Evolutionary conservation across 1,140 invertebrate genomes (phyloP), one percentile per base, ranked within the genome.

Genomic region (Chrysomallon squamiferum): DNA sequence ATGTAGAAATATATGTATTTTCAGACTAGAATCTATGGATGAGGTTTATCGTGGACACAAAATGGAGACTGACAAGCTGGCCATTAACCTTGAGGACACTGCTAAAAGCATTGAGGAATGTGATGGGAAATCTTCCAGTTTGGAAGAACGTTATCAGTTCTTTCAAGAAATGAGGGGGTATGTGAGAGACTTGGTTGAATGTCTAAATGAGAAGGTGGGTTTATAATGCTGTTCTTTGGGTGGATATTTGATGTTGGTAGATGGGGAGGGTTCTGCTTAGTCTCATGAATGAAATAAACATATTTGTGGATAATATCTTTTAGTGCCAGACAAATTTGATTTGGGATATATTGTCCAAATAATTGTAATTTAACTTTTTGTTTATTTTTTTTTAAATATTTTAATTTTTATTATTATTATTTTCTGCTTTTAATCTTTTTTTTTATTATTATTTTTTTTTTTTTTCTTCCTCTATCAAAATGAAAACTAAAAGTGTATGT

Each of bases 101-200:
- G 80, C 88, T 59, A 83, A 88, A 50, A 90, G 91, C 75, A 85
- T 91, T 68, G 84, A 89, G 73, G 91, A 93, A 61, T 83, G 91
- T 62, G 85, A 87, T 59, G 84, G 89, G 66, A 86, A 90, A 20
- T 79, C 91, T 87, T 64, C 92, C 50, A 87, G 87, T 71, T 89
- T 92, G 74, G 92, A 90, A 71, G 88, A 89, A 71, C 90, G 90
- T 80, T 97, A 95, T 89, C 89, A 90, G 83, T 95, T 96, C 87
- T 97, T 96, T 89, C 95, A 97, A 90, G 93, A 96, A 88, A 91
- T 95, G 80, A 91, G 94, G 86, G 93, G 94, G 83, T 98, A 96
- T 91, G 91, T 97, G 83, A 93, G 92, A 80, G 95, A 97, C 90
- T 92, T 97, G 86, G 92, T 97, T 87, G 96, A 97, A 89, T 98